Evolutionary conservation across 2,797 vertebrate species (phyloP).

Genomic region (Danio choprae): DNA sequence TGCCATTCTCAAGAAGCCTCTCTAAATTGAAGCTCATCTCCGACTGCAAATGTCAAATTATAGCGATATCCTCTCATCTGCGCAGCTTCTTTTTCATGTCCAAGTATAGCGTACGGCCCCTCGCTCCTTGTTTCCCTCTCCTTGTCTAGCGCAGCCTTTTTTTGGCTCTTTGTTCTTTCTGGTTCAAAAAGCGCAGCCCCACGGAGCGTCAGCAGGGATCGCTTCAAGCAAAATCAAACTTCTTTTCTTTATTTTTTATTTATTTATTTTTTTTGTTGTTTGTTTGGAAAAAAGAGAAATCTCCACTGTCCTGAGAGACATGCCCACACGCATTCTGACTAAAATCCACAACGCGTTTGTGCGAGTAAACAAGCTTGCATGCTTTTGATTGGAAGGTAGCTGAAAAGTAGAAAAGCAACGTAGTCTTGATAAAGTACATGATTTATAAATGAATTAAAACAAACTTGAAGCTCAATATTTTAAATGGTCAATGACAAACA

Average conservation of each 20-base stretch:
- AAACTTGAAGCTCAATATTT: neutral
- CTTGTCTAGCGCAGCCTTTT: slow-evolving; percentile 60
- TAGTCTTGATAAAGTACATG: neutral
- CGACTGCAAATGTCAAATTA: slow-evolving; percentile 63
- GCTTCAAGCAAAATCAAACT: slow-evolving; percentile 49
- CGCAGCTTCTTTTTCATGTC: slow-evolving; percentile 55
- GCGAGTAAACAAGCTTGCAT: slow-evolving; percentile 51
- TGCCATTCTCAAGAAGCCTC: slow-evolving; percentile 65
- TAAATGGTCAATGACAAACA: too few relatives aligned
- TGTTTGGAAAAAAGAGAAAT: slow-evolving; percentile 43
- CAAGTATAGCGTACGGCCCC: slow-evolving; percentile 50
- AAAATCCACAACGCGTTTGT: slow-evolving; percentile 15
- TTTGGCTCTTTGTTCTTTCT: slow-evolving; percentile 63
- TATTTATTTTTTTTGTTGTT: too few relatives aligned
- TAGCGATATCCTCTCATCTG: slow-evolving; percentile 56
- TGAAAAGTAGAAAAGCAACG: neutral
- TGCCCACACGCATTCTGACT: slow-evolving; percentile 32
- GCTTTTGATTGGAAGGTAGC: slow-evolving; percentile 13
- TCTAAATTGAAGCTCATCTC: slow-evolving; percentile 67
- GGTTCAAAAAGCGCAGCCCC: slow-evolving; percentile 60
- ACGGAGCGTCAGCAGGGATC: slow-evolving; percentile 54
- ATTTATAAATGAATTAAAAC: neutral
- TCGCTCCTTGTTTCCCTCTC: slow-evolving; percentile 47
- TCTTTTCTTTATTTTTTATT: slow-evolving; percentile 24
- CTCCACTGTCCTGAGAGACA: slow-evolving; percentile 34